phyloP scores from a whole-genome alignment of 2,113 vertebrate genomes.

The Microtus montanus region DNA sequence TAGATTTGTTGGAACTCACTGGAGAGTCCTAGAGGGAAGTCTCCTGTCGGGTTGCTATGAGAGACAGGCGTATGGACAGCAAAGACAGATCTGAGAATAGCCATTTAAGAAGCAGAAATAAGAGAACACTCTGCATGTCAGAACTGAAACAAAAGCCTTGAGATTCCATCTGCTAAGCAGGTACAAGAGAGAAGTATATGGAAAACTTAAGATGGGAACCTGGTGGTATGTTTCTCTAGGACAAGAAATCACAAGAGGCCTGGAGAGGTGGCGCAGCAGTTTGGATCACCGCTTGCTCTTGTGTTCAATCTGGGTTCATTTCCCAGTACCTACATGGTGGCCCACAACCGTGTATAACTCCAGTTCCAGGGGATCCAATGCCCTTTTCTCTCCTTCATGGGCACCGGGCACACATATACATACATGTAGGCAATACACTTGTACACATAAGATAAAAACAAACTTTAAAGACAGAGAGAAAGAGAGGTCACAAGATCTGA shows the following conservation, averaged over 20 bases:
- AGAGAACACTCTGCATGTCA: background rate
- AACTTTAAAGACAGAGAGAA: background rate
- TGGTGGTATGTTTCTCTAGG: background rate
- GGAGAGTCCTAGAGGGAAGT: background rate
- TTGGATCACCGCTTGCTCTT: background rate
- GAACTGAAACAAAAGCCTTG: slow-evolving; percentile 5
- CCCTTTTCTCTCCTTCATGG: background rate
- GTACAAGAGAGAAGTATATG: background rate
- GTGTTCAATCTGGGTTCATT: background rate
- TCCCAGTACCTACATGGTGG: background rate
- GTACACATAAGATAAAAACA: background rate
- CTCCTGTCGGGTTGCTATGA: background rate
- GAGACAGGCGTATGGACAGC: background rate
- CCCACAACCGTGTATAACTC: background rate
- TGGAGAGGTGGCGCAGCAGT: background rate
- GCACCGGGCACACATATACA: background rate
- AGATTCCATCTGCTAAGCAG: background rate
- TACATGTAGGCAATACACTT: background rate
- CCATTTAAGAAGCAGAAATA: background rate
- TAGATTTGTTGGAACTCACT: background rate
- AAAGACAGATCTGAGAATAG: background rate
- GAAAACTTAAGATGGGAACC: background rate
- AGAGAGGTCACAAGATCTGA: background rate
- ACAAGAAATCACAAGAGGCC: background rate
- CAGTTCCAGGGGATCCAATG: background rate